Base-by-base conservation (phyloP, 1,140 invertebrate species). In the Hypothenemus hampei region DNA sequence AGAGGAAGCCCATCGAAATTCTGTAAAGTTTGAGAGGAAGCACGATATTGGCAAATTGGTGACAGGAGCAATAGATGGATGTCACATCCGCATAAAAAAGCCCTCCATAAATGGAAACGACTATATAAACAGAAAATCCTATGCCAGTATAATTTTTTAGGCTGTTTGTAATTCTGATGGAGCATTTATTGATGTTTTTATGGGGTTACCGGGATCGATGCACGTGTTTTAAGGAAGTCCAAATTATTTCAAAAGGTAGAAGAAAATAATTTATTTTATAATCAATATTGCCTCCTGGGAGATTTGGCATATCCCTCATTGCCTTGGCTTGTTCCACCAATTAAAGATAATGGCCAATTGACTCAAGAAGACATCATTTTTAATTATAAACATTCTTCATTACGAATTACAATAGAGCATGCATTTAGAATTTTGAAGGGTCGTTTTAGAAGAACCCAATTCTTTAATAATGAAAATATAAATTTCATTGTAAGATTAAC, bases 311-410 rank as follows among this genome's bases (percentile, higher is more conserved):
- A 56, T 49, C 57, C 58, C 5, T 18, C 6, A 8, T 29, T 44
- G 24, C 44, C 43, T 11, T 59, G 52, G 52, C 5, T 59, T 2
- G 40, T 59, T 4, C 19, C 58, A 24, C 52, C 58, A 20, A 50
- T 24, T 37, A 59, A 50, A 29, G 33, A 56, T 45, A 44, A 49
- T 44, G 52, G 45, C 6, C 33, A 43, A 20, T 50, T 56, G 45
- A 44, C 37, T 4, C 20, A 36, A 45, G 11, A 44, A 11, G 51
- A 59, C 29, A 48, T 19, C 19, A 20, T 47, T 47, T 40, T 58
- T 43, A 55, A 55, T 39, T 37, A 37, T 39, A 55, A 37, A 43
- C 33, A 18, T 20, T 55, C 44, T 10, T 47, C 43, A 36, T 39
- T 31, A 11, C n/a, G 52, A 41, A 39, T 55, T 10, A 18, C 26